A percentile compares a stretch with the other conserved stretches of the same genome.
Evolutionary conservation across 2,888 invertebrate species (phyloP).

Genomic region (Strigamia maritima): DNA sequence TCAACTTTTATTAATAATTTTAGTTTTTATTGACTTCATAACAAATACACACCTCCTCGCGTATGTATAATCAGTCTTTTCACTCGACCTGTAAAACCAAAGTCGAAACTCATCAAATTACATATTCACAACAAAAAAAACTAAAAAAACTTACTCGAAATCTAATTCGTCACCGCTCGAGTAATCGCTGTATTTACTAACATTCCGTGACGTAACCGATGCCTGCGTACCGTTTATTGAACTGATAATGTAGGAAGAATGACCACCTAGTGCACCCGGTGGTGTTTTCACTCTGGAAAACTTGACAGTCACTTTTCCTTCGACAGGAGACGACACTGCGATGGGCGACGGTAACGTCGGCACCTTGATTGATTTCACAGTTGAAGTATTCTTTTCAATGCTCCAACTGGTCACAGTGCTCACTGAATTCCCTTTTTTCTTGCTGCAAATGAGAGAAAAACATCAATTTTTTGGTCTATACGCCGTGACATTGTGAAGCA

Average conservation of each 20-base stretch:
- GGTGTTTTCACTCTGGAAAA: not conserved
- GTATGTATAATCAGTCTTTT: slow-evolving; percentile 89
- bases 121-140: not conserved
- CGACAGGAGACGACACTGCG: not conserved
- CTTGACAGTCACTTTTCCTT: not conserved
- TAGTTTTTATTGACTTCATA: too few species aligned
- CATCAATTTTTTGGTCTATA: too few species aligned
- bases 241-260: not conserved
- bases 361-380: not conserved
- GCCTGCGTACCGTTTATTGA: not conserved
- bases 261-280: not conserved
- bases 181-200: slow-evolving; percentile 58
- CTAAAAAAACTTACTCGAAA: not conserved
- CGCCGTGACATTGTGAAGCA: too few species aligned
- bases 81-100: slow-evolving; percentile 66
- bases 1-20: too few species aligned
- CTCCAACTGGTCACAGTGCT: not conserved
- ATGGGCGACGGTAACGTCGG: not conserved
- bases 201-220: not conserved
- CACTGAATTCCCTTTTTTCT: not conserved
- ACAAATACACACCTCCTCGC: slow-evolving; percentile 73
- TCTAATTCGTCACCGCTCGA: slow-evolving; percentile 59
- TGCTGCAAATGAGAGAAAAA: not conserved
- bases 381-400: not conserved
- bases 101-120: not conserved